These are phyloP conservation scores for Malaclemys terrapin DNA, from an alignment of 2,113 vertebrate species.

Conservation along the genomic window DNA sequence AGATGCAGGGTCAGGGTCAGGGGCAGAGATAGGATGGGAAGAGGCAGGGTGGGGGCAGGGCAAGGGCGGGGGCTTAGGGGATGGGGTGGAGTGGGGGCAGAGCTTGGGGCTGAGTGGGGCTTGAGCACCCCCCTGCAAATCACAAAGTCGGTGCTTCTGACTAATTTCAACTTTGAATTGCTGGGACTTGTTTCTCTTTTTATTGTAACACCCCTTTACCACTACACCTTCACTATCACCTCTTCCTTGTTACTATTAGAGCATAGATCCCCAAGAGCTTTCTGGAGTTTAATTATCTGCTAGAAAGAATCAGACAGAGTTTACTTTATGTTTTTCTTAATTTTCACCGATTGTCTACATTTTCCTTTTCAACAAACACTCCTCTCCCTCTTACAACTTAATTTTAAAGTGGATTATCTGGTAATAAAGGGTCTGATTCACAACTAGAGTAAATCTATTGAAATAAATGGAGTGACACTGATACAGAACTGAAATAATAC, in stretches of 20 bases:
- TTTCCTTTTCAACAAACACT: background rate
- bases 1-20: background rate
- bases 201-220: background rate
- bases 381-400: background rate
- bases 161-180: background rate
- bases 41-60: too few relatives aligned
- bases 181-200: accelerated
- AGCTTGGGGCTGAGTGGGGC: too few relatives aligned
- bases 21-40: background rate
- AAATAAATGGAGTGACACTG: background rate
- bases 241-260: background rate
- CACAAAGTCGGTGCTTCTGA: background rate
- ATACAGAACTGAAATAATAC: background rate
- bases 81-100: too few relatives aligned
- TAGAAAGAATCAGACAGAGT: background rate
- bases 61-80: too few relatives aligned
- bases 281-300: background rate
- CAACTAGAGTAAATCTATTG: background rate
- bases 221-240: background rate
- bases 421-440: background rate
- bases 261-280: background rate
- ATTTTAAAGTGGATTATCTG: background rate
- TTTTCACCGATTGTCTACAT: background rate
- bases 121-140: too few relatives aligned
- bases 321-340: background rate